Conservation (phyloP, 2,888 invertebrate species). For the Merodon equestris region DNA sequence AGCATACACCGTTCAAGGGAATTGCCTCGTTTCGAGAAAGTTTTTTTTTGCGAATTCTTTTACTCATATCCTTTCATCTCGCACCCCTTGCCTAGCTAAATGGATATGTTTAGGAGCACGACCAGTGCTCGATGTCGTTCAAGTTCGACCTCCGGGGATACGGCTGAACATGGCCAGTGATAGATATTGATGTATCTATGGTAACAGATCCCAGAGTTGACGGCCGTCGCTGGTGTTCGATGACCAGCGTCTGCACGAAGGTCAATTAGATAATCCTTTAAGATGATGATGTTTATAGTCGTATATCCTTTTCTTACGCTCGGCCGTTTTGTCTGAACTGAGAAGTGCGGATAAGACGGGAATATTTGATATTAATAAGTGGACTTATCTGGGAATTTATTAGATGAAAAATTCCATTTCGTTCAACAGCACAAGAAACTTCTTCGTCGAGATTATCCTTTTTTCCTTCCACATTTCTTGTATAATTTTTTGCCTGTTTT, state of each 20-base stretch:
- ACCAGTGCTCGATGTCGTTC: background rate
- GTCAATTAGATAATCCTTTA: conserved; percentile 61
- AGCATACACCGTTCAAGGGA: conserved; percentile 50
- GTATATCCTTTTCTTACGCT: background rate
- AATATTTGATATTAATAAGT: conserved; percentile 55
- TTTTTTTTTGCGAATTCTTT: conserved; percentile 10
- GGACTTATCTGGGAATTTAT: conserved; percentile 36
- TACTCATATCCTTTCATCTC: conserved; percentile 14
- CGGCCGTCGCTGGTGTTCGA: background rate
- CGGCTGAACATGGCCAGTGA: conserved; percentile 44
- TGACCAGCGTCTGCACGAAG: conserved; percentile 16
- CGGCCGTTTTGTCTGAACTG: too few relatives aligned
- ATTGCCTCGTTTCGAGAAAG: conserved; percentile 59
- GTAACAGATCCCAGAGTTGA: conserved; percentile 26
- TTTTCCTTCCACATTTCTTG: too few relatives aligned
- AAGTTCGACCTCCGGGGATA: conserved; percentile 40
- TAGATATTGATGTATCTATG: conserved; percentile 54
- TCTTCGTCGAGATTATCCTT: too few relatives aligned
- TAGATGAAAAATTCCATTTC: too few relatives aligned
- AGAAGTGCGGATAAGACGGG: conserved; percentile 43
- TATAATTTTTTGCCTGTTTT: too few relatives aligned
- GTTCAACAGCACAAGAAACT: background rate
- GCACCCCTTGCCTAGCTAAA: conserved; percentile 21
- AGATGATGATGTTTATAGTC: conserved; percentile 12
- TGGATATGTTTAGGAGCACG: conserved; percentile 20